Percentiles rank a stretch among this genome's conserved stretches.
Conservation (phyloP, 2,888 invertebrate species). For the Polymixis flavicincta region DNA sequence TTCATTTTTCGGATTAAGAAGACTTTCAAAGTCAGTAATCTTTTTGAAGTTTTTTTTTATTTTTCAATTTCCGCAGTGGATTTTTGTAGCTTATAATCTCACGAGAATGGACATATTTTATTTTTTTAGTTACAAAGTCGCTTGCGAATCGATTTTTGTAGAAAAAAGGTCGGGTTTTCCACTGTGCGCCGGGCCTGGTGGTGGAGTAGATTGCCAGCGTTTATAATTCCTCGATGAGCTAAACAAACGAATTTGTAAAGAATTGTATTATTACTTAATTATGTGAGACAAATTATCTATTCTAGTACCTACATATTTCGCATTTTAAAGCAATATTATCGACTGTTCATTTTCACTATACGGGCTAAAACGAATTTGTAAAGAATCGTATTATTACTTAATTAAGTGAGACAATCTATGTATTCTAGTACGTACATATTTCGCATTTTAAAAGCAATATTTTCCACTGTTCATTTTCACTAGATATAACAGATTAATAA, state of each 20-base stretch:
- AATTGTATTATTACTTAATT: constrained; percentile 39
- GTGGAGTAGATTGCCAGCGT: constrained; percentile 24
- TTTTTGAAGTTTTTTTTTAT: no score
- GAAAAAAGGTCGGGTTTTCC: no score
- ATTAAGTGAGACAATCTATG: constrained; percentile 35
- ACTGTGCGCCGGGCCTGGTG: no score
- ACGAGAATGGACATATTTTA: no score
- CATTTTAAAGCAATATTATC: constrained; percentile 57
- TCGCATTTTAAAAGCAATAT: constrained; percentile 54
- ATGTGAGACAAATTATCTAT: constrained; percentile 36
- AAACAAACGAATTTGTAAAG: constrained; percentile 61
- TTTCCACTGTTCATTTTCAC: constrained; percentile 50
- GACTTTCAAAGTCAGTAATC: no score
- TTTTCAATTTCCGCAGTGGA: no score
- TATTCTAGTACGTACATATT: constrained; percentile 27
- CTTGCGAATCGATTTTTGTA: no score
- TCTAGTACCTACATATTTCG: constrained; percentile 29
- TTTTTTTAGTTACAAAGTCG: no score
- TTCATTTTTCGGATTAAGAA: no score
- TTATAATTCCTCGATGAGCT: constrained; percentile 34
- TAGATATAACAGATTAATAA: constrained; percentile 24
- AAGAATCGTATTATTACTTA: constrained; percentile 44
- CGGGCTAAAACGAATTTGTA: constrained; percentile 65
- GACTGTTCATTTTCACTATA: constrained; percentile 41
- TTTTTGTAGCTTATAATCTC: no score